A percentile compares a stretch with the other conserved stretches of the same genome.
Evolutionary conservation across 2,797 vertebrate genomes (phyloP).

Genomic region (Jordanella pulchra): DNA sequence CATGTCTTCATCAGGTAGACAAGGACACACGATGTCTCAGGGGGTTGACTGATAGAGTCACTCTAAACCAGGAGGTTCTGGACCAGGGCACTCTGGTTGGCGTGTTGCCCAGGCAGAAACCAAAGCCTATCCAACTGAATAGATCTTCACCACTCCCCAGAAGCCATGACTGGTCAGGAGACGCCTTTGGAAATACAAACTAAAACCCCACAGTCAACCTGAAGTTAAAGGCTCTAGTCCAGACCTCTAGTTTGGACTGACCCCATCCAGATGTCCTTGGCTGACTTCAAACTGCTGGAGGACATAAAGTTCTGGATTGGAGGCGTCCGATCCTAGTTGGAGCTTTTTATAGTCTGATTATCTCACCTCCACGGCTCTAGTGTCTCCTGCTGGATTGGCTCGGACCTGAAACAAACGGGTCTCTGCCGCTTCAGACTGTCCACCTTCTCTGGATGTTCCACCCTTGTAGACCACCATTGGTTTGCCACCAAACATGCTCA

Average conservation of each 20-base stretch:
- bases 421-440: constrained; percentile 83
- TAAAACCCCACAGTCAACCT: too few species aligned
- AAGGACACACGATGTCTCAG: not conserved
- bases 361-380: constrained; percentile 92
- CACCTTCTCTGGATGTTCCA: constrained; percentile 92
- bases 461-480: constrained; percentile 94
- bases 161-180: not conserved
- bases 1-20: not conserved
- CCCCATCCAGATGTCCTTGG: not conserved
- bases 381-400: constrained; percentile 89
- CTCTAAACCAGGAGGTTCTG: not conserved
- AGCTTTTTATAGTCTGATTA: not conserved
- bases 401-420: constrained; percentile 95
- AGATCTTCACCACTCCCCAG: not conserved
- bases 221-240: not conserved
- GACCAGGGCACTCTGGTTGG: not conserved
- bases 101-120: too few species aligned
- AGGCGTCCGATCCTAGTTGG: too few species aligned
- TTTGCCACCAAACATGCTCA: constrained; percentile 92
- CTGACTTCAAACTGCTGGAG: not conserved
- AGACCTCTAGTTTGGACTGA: too few species aligned
- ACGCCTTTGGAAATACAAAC: not conserved
- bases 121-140: not conserved
- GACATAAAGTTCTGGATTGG: not conserved
- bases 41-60: not conserved